Conservation (phyloP, 1,140 invertebrate species). For the Drosophila arawakana region DNA sequence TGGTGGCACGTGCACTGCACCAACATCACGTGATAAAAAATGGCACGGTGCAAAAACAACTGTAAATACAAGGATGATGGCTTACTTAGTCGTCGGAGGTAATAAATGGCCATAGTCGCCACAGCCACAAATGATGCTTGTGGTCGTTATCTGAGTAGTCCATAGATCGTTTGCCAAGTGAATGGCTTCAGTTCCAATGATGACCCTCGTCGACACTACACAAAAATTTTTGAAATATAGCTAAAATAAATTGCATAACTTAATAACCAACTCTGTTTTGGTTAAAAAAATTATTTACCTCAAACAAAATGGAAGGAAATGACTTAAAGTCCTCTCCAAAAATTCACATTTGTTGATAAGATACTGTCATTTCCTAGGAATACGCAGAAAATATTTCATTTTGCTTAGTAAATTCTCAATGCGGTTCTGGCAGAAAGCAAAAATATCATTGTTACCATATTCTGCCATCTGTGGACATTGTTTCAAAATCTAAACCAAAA, state of each 20-base stretch:
- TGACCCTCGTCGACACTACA: slow-evolving; percentile 12
- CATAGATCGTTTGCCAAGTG: slow-evolving; percentile 37
- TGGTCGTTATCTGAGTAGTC: slow-evolving; percentile 39
- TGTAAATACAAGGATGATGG: slow-evolving; percentile 76
- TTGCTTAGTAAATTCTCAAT: background rate
- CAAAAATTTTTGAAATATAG: slow-evolving; percentile 28
- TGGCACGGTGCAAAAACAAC: slow-evolving; percentile 60
- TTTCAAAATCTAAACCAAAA: slow-evolving; percentile 15
- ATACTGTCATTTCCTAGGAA: no score
- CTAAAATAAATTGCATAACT: slow-evolving; percentile 45
- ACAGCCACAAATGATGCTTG: slow-evolving; percentile 44
- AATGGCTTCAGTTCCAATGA: slow-evolving; percentile 13
- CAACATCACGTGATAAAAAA: slow-evolving; percentile 51
- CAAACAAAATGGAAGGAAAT: background rate
- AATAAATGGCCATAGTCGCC: slow-evolving; percentile 67
- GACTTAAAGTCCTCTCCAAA: background rate
- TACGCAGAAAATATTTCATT: background rate
- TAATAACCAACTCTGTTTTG: slow-evolving; percentile 19
- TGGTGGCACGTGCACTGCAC: slow-evolving; percentile 55
- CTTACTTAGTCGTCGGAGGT: slow-evolving; percentile 68
- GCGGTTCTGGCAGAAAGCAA: background rate
- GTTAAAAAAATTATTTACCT: slow-evolving; percentile 5
- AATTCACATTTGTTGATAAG: no score
- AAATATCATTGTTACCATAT: slow-evolving; percentile 18
- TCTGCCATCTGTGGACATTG: slow-evolving; percentile 19